phyloP scores from a whole-genome alignment of 2,888 invertebrate genomes.

The Euzophera pinguis region DNA sequence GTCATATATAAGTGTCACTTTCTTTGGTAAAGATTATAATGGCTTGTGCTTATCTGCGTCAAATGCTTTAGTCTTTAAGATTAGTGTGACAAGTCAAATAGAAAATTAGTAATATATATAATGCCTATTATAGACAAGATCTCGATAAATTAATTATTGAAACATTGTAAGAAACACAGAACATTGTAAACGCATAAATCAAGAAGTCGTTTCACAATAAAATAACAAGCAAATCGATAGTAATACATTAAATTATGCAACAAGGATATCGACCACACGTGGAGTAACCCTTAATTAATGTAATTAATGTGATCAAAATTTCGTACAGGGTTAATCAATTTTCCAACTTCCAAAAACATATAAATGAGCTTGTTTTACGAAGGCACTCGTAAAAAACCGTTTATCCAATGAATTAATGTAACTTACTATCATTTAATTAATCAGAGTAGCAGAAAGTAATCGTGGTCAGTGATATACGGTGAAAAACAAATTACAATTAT shows the following conservation, averaged over 20 bases:
- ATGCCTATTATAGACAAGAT: too few relatives aligned
- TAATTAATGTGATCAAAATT: conserved; percentile 10
- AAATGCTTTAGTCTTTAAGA: too few relatives aligned
- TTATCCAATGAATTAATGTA: conserved; percentile 51
- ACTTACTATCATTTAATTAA: conserved; percentile 60
- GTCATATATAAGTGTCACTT: too few relatives aligned
- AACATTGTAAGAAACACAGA: too few relatives aligned
- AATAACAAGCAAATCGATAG: background rate
- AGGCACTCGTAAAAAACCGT: conserved; percentile 34
- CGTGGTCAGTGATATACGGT: conserved; percentile 40
- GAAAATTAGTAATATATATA: too few relatives aligned
- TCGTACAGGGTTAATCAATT: conserved; percentile 19
- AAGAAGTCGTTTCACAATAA: background rate
- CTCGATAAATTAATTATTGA: too few relatives aligned
- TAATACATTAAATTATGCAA: conserved; percentile 2
- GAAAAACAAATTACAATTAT: conserved; percentile 53
- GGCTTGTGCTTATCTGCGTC: too few relatives aligned
- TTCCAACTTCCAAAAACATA: conserved; percentile 21
- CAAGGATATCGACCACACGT: conserved; percentile 8
- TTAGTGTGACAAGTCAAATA: too few relatives aligned
- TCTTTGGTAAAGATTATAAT: too few relatives aligned
- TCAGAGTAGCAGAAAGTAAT: conserved; percentile 51
- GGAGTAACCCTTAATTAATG: conserved; percentile 5
- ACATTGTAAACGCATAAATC: background rate
- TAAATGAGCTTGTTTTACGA: conserved; percentile 37